A percentile compares a stretch with the other conserved stretches of the same genome.
These are phyloP conservation scores for Limosa lapponica DNA, from an alignment of 2,797 vertebrate genomes.

Conservation along the genomic window DNA sequence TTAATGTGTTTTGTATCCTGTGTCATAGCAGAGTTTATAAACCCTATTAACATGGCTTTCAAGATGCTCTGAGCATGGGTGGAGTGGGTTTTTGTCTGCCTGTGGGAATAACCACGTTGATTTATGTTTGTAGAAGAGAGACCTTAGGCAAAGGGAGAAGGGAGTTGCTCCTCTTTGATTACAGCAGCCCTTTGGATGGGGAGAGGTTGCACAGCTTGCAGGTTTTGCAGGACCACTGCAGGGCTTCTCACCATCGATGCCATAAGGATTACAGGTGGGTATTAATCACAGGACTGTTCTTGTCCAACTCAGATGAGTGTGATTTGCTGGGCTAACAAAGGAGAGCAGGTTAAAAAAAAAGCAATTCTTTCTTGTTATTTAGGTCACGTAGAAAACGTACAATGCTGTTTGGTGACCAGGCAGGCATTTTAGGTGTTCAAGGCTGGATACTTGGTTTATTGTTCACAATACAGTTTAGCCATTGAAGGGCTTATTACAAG, in stretches of 20 bases:
- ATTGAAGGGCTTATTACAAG: neutral
- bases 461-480: neutral
- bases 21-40: neutral
- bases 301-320: rapidly evolving
- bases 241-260: neutral
- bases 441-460: neutral
- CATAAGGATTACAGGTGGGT: neutral
- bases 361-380: neutral
- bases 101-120: neutral
- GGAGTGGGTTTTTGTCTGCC: neutral
- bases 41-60: neutral
- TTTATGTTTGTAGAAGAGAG: neutral
- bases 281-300: neutral
- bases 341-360: neutral
- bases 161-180: neutral
- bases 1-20: neutral
- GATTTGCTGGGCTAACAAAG: neutral
- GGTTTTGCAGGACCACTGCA: neutral
- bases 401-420: neutral
- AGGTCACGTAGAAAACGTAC: neutral
- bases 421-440: neutral
- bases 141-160: neutral
- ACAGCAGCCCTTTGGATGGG: neutral
- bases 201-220: neutral
- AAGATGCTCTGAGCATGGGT: neutral